Percentiles rank a stretch among this genome's conserved stretches.
These are phyloP conservation scores for Tachyglossus aculeatus DNA, from an alignment of 2,797 vertebrate genomes.

Conservation along the genomic window DNA sequence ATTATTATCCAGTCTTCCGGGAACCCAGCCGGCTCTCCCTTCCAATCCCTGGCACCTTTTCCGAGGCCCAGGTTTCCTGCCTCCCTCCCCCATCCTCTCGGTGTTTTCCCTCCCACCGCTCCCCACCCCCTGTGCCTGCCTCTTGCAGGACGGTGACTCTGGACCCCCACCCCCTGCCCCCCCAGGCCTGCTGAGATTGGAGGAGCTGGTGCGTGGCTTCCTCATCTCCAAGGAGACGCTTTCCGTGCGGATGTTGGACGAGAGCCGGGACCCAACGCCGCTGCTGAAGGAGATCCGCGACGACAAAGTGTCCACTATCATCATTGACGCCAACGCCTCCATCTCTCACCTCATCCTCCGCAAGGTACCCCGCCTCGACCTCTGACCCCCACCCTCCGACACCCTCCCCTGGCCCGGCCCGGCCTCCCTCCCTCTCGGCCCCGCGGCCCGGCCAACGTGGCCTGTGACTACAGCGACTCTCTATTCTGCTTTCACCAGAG, in stretches of 20 bases:
- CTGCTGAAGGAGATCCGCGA: slow-evolving; percentile 94
- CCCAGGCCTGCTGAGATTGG: slow-evolving; percentile 88
- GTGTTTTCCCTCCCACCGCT: not conserved
- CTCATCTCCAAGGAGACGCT: slow-evolving; percentile 93
- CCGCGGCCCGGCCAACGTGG: too few relatives aligned
- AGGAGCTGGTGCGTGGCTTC: slow-evolving; percentile 90
- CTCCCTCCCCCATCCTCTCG: not conserved
- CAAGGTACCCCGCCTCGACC: slow-evolving; percentile 64
- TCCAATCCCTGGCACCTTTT: fast-evolving
- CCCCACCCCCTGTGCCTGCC: not conserved
- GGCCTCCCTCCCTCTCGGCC: too few relatives aligned
- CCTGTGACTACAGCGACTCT: too few relatives aligned
- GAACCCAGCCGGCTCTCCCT: fast-evolving
- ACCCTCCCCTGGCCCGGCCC: too few relatives aligned
- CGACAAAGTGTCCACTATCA: slow-evolving; percentile 93
- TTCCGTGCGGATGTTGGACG: slow-evolving; percentile 90
- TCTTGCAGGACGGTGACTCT: not conserved
- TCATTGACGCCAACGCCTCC: slow-evolving; percentile 90
- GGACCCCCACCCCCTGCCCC: not conserved
- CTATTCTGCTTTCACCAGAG: too few relatives aligned
- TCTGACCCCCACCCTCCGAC: not conserved
- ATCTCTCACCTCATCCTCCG: slow-evolving; percentile 82
- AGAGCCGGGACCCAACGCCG: slow-evolving; percentile 88
- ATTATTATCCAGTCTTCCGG: too few relatives aligned
- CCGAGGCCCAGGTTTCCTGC: not conserved